Percentiles rank a stretch among this genome's conserved stretches.
Conservation (phyloP, 2,113 vertebrate species). For the Dasyurus viverrinus region DNA sequence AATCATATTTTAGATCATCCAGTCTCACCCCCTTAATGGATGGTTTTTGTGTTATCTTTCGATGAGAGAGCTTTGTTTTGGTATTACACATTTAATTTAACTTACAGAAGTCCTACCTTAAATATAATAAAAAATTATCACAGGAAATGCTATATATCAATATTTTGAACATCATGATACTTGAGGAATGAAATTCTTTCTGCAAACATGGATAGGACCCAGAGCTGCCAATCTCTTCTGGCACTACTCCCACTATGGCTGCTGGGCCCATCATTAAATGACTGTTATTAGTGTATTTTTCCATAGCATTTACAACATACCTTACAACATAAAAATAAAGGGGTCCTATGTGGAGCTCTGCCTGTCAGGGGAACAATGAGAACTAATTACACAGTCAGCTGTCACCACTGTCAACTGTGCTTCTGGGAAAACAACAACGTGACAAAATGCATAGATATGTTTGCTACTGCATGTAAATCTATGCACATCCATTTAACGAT, state of each 20-base stretch:
- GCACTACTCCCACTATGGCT: conserved; percentile 75
- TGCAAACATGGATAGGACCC: conserved; percentile 65
- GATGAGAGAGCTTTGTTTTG: conserved; percentile 30
- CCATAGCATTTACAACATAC: conserved; percentile 82
- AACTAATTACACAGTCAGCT: conserved; percentile 85
- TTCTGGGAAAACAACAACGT: conserved; percentile 76
- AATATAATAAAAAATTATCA: not conserved
- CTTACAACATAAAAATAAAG: conserved; percentile 83
- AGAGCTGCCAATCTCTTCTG: conserved; percentile 78
- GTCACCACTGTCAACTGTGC: conserved; percentile 79
- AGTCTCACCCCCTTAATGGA: not conserved
- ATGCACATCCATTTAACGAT: conserved; percentile 20
- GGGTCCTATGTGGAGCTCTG: conserved; percentile 79
- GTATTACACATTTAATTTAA: conserved; percentile 18
- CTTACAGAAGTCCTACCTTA: not conserved
- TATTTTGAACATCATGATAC: conserved; percentile 66
- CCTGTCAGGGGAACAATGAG: conserved; percentile 86
- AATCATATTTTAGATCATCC: not conserved
- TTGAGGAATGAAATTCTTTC: conserved; percentile 59
- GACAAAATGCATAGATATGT: conserved; percentile 59
- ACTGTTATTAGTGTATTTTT: conserved; percentile 84
- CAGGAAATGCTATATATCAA: conserved; percentile 1
- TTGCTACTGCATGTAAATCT: conserved; percentile 48
- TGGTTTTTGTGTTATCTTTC: conserved; percentile 15
- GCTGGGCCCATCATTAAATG: conserved; percentile 83